Evolutionary conservation across 2,888 invertebrate species (phyloP).

Genomic region (Platycheirus rosarum): DNA sequence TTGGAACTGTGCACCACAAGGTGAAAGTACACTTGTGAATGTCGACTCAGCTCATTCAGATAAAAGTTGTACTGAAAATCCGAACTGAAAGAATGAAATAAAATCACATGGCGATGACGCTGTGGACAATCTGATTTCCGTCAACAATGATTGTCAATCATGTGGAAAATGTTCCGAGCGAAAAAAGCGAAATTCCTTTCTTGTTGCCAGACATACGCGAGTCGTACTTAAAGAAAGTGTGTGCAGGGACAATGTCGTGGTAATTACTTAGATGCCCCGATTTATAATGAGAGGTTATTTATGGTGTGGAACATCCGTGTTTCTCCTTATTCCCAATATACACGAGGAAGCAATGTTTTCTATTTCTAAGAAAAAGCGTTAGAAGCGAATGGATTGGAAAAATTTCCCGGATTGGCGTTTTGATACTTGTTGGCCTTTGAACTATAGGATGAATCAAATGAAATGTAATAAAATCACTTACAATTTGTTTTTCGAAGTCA

Average conservation of each 20-base stretch:
- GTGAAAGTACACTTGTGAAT: slow-evolving; percentile 62
- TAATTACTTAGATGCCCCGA: slow-evolving; percentile 13
- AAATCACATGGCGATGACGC: not conserved
- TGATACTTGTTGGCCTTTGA: no score
- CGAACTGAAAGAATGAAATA: slow-evolving; percentile 7
- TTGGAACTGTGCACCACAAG: slow-evolving; percentile 30
- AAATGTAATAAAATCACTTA: no score
- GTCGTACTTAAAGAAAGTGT: slow-evolving; percentile 11
- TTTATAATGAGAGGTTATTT: not conserved
- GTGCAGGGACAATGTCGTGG: slow-evolving; percentile 1
- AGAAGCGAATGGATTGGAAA: no score
- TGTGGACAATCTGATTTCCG: slow-evolving; percentile 24
- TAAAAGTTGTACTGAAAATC: slow-evolving; percentile 2
- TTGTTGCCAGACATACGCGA: no score
- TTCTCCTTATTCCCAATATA: not conserved
- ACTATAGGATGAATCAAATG: no score
- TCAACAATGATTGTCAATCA: slow-evolving; percentile 26
- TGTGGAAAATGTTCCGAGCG: slow-evolving; percentile 15
- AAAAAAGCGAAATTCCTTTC: slow-evolving; percentile 25
- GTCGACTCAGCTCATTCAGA: slow-evolving; percentile 24
- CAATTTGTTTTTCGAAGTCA: no score
- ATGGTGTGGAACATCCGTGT: not conserved
- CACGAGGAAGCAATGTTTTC: no score
- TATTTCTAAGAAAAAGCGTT: no score
- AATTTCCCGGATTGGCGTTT: no score